A percentile compares a stretch with the other conserved stretches of the same genome.
Conservation (phyloP, 2,113 vertebrate genomes). For the Callospermophilus lateralis region DNA sequence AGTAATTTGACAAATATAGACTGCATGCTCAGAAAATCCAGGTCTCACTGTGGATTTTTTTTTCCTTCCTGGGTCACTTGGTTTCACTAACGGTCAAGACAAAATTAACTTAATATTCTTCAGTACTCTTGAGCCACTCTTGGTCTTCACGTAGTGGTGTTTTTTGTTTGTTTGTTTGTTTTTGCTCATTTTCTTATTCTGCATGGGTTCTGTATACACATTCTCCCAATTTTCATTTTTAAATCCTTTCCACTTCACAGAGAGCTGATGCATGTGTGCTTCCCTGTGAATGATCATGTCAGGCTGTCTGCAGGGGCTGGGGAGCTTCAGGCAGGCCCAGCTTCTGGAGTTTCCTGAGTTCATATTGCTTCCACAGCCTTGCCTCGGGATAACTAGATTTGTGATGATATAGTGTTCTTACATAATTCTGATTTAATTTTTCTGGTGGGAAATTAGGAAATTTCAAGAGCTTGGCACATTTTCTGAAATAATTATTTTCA, state of each 20-base stretch:
- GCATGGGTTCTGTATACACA: neutral
- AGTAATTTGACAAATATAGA: neutral
- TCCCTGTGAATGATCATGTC: neutral
- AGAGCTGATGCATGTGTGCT: neutral
- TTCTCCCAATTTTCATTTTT: neutral
- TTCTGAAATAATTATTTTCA: conserved; percentile 70
- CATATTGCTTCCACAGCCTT: neutral
- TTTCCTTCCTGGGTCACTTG: neutral
- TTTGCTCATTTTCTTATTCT: neutral
- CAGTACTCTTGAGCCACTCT: neutral
- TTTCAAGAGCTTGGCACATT: conserved; percentile 52
- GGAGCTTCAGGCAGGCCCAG: neutral
- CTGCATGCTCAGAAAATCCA: neutral
- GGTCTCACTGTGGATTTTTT: neutral
- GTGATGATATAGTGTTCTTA: neutral
- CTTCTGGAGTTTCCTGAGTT: neutral
- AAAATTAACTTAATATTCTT: no score
- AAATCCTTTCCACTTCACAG: neutral
- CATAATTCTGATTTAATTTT: conserved; percentile 65
- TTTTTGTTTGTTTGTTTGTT: no score
- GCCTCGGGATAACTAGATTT: neutral
- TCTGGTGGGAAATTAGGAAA: conserved; percentile 63
- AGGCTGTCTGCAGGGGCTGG: neutral
- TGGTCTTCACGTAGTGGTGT: neutral
- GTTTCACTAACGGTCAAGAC: neutral